Conservation (phyloP, 2,888 invertebrate genomes). For the Callyntrura sp. region DNA sequence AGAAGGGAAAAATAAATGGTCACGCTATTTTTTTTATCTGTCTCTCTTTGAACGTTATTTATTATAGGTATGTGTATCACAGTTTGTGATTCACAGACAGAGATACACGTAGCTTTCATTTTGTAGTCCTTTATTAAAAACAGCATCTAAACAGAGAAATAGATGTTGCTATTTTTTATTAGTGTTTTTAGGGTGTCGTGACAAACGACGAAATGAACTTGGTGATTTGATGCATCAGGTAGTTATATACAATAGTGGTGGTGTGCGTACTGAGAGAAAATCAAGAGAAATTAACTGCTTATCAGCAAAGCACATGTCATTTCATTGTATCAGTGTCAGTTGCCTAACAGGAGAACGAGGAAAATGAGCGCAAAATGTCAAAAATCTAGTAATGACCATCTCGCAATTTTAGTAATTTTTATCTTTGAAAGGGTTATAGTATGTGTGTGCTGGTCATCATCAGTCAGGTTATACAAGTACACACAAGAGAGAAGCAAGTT, state of each 20-base stretch:
- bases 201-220: not conserved
- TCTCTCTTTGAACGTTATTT: not conserved
- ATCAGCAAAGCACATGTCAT: not conserved
- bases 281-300: not conserved
- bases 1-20: conserved; percentile 16
- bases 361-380: conserved; percentile 9
- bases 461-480: too few relatives aligned
- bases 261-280: not conserved
- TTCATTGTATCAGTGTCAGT: not conserved
- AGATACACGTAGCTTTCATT: conserved; percentile 22
- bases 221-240: not conserved
- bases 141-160: not conserved
- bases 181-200: not conserved
- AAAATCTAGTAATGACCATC: conserved; percentile 2
- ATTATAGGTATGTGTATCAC: not conserved
- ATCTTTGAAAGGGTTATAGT: too few relatives aligned
- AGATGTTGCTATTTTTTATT: not conserved
- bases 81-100: not conserved
- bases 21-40: conserved; percentile 19
- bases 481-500: too few relatives aligned
- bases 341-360: not conserved
- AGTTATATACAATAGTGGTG: not conserved
- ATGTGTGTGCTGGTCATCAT: too few relatives aligned
- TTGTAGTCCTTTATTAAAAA: conserved; percentile 14
- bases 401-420: not conserved